Evolutionary conservation across 35 echinoderm and acorn worm genomes (phyloP).

Genomic region (Apostichopus californicus): DNA sequence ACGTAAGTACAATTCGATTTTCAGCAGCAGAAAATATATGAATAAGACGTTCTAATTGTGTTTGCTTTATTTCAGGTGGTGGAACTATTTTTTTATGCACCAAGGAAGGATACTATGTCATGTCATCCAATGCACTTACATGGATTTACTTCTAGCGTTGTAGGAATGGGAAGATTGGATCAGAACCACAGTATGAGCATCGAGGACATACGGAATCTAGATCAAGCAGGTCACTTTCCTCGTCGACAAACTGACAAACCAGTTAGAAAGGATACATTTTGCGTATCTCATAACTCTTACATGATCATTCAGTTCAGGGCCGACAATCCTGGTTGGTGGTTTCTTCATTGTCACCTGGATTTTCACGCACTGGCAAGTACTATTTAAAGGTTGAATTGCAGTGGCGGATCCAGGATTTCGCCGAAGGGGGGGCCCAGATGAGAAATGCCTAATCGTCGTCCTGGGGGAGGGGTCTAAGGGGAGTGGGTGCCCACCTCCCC

Average conservation of each 20-base stretch:
- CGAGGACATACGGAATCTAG: neutral
- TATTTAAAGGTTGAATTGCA: too few species aligned
- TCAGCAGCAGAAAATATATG: neutral
- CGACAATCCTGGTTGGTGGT: conserved; percentile 87
- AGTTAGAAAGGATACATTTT: conserved; percentile 67
- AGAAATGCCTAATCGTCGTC: too few species aligned
- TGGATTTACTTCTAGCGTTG: neutral
- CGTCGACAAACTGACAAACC: neutral
- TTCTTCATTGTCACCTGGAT: conserved; percentile 80
- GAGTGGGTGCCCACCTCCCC: too few species aligned
- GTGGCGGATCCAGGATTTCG: too few species aligned
- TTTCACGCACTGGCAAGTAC: conserved; percentile 45
- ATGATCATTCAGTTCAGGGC: conserved; percentile 68
- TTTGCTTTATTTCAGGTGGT: neutral
- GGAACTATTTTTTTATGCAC: neutral
- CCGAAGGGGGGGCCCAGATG: too few species aligned
- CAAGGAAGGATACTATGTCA: neutral
- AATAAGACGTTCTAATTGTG: neutral
- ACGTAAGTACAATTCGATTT: neutral
- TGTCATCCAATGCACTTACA: conserved; percentile 26
- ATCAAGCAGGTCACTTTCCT: neutral
- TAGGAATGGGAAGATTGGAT: neutral
- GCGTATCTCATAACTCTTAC: conserved; percentile 66
- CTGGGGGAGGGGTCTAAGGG: too few species aligned
- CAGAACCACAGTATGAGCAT: too few species aligned